phyloP scores from a whole-genome alignment of 2,888 invertebrate genomes.

The Psylliodes chrysocephalus region DNA sequence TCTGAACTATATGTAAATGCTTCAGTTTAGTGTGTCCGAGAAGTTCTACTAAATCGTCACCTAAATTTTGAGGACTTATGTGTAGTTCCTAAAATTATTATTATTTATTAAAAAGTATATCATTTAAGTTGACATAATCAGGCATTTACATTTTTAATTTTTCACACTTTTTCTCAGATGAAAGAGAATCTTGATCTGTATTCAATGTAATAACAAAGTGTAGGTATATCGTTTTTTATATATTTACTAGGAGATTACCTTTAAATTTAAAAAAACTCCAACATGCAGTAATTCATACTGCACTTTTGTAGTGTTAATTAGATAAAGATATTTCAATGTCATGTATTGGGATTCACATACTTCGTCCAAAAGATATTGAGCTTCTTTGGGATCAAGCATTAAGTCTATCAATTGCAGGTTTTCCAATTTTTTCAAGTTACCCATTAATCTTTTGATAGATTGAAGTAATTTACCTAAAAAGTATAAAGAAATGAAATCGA shows the following conservation, averaged over 20 bases:
- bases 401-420: slow-evolving; percentile 78
- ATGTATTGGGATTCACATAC: slow-evolving; percentile 74
- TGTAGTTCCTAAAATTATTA: slow-evolving; percentile 66
- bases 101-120: too few species aligned
- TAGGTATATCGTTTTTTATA: too few species aligned
- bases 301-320: slow-evolving; percentile 80
- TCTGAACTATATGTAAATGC: slow-evolving; percentile 80
- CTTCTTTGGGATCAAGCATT: slow-evolving; percentile 77
- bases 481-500: too few species aligned
- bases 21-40: slow-evolving; percentile 72
- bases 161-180: too few species aligned
- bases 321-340: slow-evolving; percentile 70
- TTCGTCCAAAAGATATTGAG: slow-evolving; percentile 77
- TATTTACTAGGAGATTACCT: too few species aligned
- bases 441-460: slow-evolving; percentile 74
- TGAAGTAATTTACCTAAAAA: slow-evolving; percentile 31
- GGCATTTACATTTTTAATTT: too few species aligned
- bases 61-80: slow-evolving; percentile 79
- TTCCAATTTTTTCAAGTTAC: slow-evolving; percentile 72
- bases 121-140: too few species aligned
- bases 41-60: slow-evolving; percentile 76
- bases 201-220: background rate
- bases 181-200: too few species aligned
- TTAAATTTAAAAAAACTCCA: slow-evolving; percentile 79
- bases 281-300: slow-evolving; percentile 78